Base-by-base conservation (phyloP, 2,113 vertebrate genomes). In the Hemiscyllium ocellatum region DNA sequence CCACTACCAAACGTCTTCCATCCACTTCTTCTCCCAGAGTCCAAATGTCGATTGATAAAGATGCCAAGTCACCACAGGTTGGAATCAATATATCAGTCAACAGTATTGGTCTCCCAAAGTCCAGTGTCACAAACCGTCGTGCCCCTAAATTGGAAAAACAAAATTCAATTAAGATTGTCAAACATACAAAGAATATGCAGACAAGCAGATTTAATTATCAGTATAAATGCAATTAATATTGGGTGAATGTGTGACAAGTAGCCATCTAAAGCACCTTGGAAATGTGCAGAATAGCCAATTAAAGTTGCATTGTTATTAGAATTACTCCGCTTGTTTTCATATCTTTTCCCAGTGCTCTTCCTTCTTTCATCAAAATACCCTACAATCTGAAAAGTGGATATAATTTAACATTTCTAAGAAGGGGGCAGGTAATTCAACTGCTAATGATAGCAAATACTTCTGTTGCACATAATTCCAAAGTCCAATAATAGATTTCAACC, bases 1-100 rank as follows among this genome's bases (percentile, higher is more conserved):
- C 99, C 86, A 99, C 99, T 22, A 99, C 99, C 95, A 99, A 97
- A 91, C 99, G 97, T 83, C 99, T 98, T 89, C 99, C 99, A 96
- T 99, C 99, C 96, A 99, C 98, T 97, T 99, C 99, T 96, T 99
- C 99, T 13, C 99, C 99, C 96, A 99, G 98, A 2, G 99, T 99
- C 99, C 99, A 99, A 97, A 99, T 99, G 96, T 99, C 99, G 96
- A 99, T 99, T 96, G 99, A 99, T 96, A 99, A 98, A 37, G 99
- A 99, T 80, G 99, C 99, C 97, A 99, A 97, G 97, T 99, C 99
- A 17, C 98, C 98, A 95, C 99, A 99, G 52, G 99, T 99, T 19
- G 99, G 99, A 97, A 99, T 99, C 96, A 99, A 97, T 1, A 99
- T 98, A 68, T 99, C 99, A 0, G 99, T 99, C 97, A 99, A 97